Percentiles rank a stretch among this genome's conserved stretches.
Conservation (phyloP, 2,888 invertebrate genomes). For the Liopterus haemorrhoidalis region DNA sequence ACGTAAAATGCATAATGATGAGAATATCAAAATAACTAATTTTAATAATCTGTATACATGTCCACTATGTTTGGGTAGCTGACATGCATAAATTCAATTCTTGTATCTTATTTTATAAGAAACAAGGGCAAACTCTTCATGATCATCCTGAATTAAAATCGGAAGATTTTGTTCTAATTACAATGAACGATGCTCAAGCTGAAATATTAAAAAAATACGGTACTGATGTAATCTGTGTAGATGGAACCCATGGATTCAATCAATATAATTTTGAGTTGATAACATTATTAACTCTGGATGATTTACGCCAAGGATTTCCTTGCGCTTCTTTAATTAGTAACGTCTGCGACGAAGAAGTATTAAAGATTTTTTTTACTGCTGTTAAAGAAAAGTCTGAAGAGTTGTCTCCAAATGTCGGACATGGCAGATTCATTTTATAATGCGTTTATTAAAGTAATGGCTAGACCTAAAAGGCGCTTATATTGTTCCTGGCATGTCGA, state of each 20-base stretch:
- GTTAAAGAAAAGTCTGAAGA: constrained; percentile 22
- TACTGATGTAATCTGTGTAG: constrained; percentile 32
- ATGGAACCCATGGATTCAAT: constrained; percentile 32
- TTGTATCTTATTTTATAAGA: constrained; percentile 30
- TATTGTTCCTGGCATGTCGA: constrained; percentile 35
- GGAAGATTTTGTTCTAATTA: constrained; percentile 34
- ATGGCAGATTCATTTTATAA: constrained; percentile 30
- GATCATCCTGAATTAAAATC: constrained; percentile 25
- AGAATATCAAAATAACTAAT: too few relatives aligned
- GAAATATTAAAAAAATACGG: constrained; percentile 31
- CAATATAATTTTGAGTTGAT: constrained; percentile 29
- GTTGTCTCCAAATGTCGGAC: constrained; percentile 31
- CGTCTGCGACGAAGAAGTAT: constrained; percentile 26
- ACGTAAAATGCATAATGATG: too few relatives aligned
- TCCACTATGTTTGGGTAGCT: constrained; percentile 30
- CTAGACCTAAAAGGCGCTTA: constrained; percentile 6
- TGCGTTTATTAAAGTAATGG: constrained; percentile 31
- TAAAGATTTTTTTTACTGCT: constrained; percentile 28
- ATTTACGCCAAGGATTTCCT: constrained; percentile 30
- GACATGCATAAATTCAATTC: constrained; percentile 26
- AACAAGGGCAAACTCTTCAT: constrained; percentile 18
- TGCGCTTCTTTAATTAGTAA: constrained; percentile 30
- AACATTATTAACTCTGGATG: constrained; percentile 31
- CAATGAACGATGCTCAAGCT: constrained; percentile 31
- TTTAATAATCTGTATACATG: too few relatives aligned